Base-by-base conservation (phyloP, 2,888 invertebrate species). In the Lycophotia porphyrea region DNA sequence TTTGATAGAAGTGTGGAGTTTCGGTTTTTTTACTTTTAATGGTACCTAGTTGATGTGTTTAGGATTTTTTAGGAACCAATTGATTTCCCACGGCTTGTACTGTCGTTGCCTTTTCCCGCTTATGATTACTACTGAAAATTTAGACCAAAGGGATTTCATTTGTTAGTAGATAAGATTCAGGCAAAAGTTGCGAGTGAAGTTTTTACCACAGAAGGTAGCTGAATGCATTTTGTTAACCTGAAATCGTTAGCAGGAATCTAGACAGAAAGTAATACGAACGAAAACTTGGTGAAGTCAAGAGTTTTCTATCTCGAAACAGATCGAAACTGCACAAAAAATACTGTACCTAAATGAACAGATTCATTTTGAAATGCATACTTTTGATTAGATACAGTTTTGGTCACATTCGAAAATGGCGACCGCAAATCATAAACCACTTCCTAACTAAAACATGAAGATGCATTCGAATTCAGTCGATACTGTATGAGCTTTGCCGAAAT, bases 401-500 rank as follows among this genome's bases (percentile, higher is more conserved):
- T 24, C 49, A 9, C 36, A 55, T 68, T 71, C 11, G 18, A 83
- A 78, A 74, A 83, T 83, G 86, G 73, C 68, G 64, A 4, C 55
- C 49, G 31, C 42, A 67, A 65, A 44, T 70, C 68, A 74, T 73
- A 71, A 68, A 85, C 70, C 67, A 83, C 71, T 83, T 68, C 68
- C 58, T 34, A 73, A 73, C 71, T 71, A 65, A 78, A 86, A 83
- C 80, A 68, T 83, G 87, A 85, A 71, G 81, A 80, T 81, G 88
- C 83, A 85, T 89, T 88, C 89, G 87, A 91, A 91, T 92, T 88
- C 90, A 91, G 90, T 92, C 89, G 90, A 92, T 92, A 90, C 90
- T 88, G 90, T 92, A 90, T 88, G 90, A 90, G 88, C 88, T 90
- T 90, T 92, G 91, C 91, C 93, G 87, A 94, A 95, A 93, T 93